Base-by-base conservation (phyloP, 2,888 invertebrate genomes). In the Chaitophorus viminalis region DNA sequence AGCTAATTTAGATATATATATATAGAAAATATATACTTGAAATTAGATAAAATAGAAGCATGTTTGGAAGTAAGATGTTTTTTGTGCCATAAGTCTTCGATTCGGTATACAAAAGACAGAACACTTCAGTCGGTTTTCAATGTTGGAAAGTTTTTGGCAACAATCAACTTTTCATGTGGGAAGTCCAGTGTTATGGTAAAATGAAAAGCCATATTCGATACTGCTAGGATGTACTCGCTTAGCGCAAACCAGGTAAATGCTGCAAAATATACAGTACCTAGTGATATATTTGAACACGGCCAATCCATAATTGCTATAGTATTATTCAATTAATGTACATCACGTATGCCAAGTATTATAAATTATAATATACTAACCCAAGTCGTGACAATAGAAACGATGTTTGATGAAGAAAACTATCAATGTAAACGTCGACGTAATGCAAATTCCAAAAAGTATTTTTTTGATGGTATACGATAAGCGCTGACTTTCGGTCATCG, bases 171-270 rank as follows among this genome's bases (percentile, higher is more conserved):
- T 91, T 97, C 96, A 78, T 94, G 94, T 25, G 96, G 96, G 91
- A 98, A 96, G 92, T 98, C 97, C 91, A 95, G 93, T 89, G 96
- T 95, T 86, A 97, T 96, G 70, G 97, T 95, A 90, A 96, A 94
- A 91, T 98, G 98, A 92, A 97, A 98, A 89, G 95, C 95, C 96
- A 98, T 98, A 92, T 98, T 98, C 90, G 96, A 95, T 86, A 95
- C 94, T 88, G 98, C 97, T 91, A 98, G 95, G 91, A 97, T 93
- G 92, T 98, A 98, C 92, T 98, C 98, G 92, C 96, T 97, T 88
- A 96, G 93, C 2, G 98, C 97, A 93, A 98, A 98, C 95, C 96
- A 96, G 91, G 97, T 98, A 92, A 98, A 98, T 78, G 98, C 98
- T 98, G 93, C 90, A 93, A 46, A 46, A 46, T 46, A 93, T 87